Evolutionary conservation across 2,797 vertebrate genomes (phyloP).

Genomic region (Epinephelus malabaricus): DNA sequence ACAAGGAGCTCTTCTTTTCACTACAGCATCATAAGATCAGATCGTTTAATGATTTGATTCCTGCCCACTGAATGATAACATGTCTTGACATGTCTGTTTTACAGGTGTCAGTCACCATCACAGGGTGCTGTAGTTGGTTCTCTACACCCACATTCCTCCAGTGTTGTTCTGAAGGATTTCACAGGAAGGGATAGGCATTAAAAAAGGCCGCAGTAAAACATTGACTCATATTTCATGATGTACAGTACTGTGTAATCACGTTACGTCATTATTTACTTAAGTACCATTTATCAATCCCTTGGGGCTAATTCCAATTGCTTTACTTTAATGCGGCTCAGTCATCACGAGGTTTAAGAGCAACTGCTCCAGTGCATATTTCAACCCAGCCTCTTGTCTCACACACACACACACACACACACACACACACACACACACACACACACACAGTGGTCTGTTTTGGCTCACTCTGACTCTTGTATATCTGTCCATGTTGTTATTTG

Average conservation of each 20-base stretch:
- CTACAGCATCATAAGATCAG: not conserved
- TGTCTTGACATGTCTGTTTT: conserved; percentile 62
- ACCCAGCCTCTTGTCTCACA: not conserved
- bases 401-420: not conserved
- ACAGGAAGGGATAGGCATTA: conserved; percentile 1
- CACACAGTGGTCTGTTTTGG: not conserved
- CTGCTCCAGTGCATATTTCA: not conserved
- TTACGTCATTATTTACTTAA: conserved; percentile 37
- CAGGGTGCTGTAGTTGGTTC: not conserved
- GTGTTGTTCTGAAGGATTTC: conserved; percentile 14
- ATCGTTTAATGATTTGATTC: not conserved
- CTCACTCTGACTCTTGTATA: not conserved
- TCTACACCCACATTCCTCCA: conserved; percentile 66
- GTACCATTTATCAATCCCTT: conserved; percentile 21
- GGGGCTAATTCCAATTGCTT: conserved; percentile 27
- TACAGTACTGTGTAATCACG: conserved; percentile 4
- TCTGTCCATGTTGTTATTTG: not conserved
- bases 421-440: not conserved
- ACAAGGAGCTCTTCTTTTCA: not conserved
- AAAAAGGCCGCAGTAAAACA: conserved; percentile 9
- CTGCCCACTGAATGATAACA: not conserved
- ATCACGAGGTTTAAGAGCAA: conserved; percentile 10
- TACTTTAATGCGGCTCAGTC: conserved; percentile 9
- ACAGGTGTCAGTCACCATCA: conserved; percentile 24
- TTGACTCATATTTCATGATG: conserved; percentile 25